Evolutionary conservation across 2,888 invertebrate species (phyloP), one percentile per base, ranked within the genome.

Genomic region (Drosophila buzzatii): DNA sequence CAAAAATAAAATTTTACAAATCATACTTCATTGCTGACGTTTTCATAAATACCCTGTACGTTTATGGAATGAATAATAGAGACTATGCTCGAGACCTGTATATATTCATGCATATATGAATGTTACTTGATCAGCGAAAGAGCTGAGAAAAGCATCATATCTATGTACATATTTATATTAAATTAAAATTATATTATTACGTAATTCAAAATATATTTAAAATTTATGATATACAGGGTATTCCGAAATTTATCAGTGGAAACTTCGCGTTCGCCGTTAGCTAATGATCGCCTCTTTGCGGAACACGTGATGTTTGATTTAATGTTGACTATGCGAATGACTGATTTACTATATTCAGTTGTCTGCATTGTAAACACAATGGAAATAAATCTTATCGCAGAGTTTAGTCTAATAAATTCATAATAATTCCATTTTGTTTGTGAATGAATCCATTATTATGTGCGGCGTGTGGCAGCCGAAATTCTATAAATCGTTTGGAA

Each of bases 341-440:
- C 18, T 47, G 27, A 58, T 58, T 47, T 59, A 59, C 47, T 1
- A 8, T 14, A 9, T 59, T 35, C 23, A 35, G 10, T 33, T 20
- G 16, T 16, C 6, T 8, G 14, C 18, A 12, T 18, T 6, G 33
- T 33, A 18, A 51, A 33, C 18, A 51, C 14, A 18, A 1, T 53
- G 1, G 20, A 60, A 49, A 51, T n/a, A 60, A 60, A 51, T 58
- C 53, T 71, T 45, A 71, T 71, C 71, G 14, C 23, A 16, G 10
- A 37, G n/a, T 33, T 23, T 8, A 31, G 23, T 42, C 14, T 14
- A 58, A 57, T 71, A 63, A 72, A 66, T 73, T 35, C 42, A 16
- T 6, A 57, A 12, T 55, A n/a, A 39, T 52, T 66, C 44, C 16
- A 37, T 31, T 53, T 42, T 18, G 41, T 20, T 63, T 47, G 20